Base-by-base conservation (phyloP, 2,113 vertebrate genomes). In the Sander vitreus region DNA sequence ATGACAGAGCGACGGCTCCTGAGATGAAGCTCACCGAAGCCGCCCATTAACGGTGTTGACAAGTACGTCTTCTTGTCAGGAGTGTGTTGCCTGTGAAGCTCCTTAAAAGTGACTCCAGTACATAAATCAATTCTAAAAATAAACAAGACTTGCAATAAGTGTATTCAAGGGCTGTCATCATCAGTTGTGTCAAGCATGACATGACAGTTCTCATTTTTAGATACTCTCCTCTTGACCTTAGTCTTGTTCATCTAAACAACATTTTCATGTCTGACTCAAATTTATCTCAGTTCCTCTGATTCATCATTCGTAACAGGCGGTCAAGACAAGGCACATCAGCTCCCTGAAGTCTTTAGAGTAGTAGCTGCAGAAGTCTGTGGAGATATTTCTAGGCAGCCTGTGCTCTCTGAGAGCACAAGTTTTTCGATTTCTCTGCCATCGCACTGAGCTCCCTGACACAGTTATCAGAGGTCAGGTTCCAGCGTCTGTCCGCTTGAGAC, bases 151-250 rank as follows among this genome's bases (percentile, higher is more conserved):
- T 47, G 50, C 48, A 69, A 83, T 76, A 58, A 68, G 36, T 36
- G 47, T 80, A 78, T 89, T 83, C 75, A 81, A 85, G 80, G 64
- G 47, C 75, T 78, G 90, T 88, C 78, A 78, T 75, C 73, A 54
- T 88, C 83, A 70, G 62, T 69, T 59, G 55, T 85, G 73, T 69
- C 67, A 73, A 83, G 75, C 62, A 21, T 88, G 85, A 92, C 83
- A 83, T 91, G 90, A 83, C 85, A 79, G 85, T 62, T 89, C 78
- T 83, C 87, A 76, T 91, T 91, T 89, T 93, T 90, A 92, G 91
- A 80, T 73, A 23, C 68, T 85, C 73, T 74, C 33, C 73, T 85
- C 60, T 73, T 85, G 86, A 90, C 92, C 91, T 83, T 25, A 50
- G 64, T 65, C 79, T 82, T 88, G 88, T 91, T 85, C 68, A 19